Base-by-base conservation (phyloP, 2,888 invertebrate species). In the Petrophora chlorosata region DNA sequence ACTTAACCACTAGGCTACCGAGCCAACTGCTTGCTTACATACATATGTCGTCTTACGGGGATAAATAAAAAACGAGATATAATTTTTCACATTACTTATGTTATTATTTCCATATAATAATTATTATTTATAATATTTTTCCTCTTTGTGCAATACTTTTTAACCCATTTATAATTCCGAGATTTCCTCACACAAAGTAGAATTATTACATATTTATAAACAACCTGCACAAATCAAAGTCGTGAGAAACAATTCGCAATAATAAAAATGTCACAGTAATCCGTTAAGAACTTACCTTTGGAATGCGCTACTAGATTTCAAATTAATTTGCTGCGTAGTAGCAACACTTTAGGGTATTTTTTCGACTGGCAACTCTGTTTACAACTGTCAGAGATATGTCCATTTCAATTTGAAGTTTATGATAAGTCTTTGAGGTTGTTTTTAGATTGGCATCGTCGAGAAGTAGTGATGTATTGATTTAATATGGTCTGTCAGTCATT, bases 171-270 rank as follows among this genome's bases (percentile, higher is more conserved):
- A 34, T 32, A 25, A 30, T 43, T 47, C 43, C 32, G 10, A 45
- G 43, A 52, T 40, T 42, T 42, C 13, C 16, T 12, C 16, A 40
- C 40, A 25, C 32, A 41, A 25, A 39, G 10, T 32, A 17, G 41
- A 46, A 54, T 53, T 49, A 39, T 36, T 53, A 48, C 48, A 58
- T 61, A 61, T 58, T 58, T 54, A 61, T 61, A 52, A 42, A 43
- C 46, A 50, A 55, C 44, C 51, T 19, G 57, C 43, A 39, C 53
- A 56, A 55, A 58, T 49, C 59, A 42, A 46, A 50, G 45, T 76
- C 84, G 85, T 86, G 86, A 79, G 85, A 86, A 83, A 82, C 81
- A 78, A 80, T 82, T 73, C 71, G 59, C 56, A 61, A 68, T 76
- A 80, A 79, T 85, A 85, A 85, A 83, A 84, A 82, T 83, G 77